Percentiles rank a stretch among this genome's conserved stretches.
phyloP scores from a whole-genome alignment of 2,113 vertebrate genomes.

The Ondatra zibethicus region DNA sequence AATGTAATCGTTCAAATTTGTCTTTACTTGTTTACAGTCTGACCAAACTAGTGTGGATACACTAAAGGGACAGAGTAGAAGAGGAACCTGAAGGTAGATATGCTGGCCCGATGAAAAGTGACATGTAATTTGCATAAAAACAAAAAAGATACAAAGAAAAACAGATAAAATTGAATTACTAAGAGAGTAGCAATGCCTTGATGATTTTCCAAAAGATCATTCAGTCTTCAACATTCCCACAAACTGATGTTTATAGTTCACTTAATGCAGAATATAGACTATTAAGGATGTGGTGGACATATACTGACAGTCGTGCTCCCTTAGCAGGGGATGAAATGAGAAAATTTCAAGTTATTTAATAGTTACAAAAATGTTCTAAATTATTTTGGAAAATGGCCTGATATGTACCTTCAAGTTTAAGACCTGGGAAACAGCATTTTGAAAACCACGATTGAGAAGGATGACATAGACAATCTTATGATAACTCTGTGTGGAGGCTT shows the following conservation, averaged over 20 bases:
- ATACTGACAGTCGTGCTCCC: background rate
- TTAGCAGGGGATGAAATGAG: background rate
- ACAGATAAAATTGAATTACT: background rate
- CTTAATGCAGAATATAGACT: background rate
- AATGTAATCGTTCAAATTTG: constrained; percentile 28
- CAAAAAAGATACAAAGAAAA: background rate
- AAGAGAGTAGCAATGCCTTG: background rate
- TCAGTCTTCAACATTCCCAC: background rate
- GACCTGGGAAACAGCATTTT: constrained; percentile 88
- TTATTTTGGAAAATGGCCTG: constrained; percentile 89
- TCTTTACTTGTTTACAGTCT: background rate
- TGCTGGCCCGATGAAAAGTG: background rate
- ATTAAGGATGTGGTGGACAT: background rate
- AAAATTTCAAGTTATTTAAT: background rate
- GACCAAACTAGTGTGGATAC: background rate
- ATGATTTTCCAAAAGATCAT: background rate
- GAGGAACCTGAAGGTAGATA: background rate
- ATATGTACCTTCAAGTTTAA: constrained; percentile 85
- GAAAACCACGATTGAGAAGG: constrained; percentile 84
- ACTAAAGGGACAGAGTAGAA: background rate
- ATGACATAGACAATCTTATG: constrained; percentile 89
- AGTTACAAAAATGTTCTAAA: background rate
- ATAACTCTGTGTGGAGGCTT: constrained; percentile 87
- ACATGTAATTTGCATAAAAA: background rate
- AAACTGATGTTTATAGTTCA: background rate